Evolutionary conservation across 2,113 vertebrate species (phyloP).

Genomic region (Plestiodon gilberti): DNA sequence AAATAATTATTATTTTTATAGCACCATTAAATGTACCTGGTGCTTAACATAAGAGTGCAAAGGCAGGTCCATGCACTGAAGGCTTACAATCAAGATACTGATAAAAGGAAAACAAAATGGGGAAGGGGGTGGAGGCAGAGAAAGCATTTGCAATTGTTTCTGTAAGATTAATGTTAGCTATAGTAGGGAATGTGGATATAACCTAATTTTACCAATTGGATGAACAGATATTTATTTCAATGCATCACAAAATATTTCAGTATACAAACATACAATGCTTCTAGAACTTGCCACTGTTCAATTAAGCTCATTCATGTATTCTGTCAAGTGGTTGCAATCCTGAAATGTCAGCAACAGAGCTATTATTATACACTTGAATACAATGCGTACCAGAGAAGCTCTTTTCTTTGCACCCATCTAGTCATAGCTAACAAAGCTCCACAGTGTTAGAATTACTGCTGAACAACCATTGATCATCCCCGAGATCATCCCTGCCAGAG

Average conservation of each 20-base stretch:
- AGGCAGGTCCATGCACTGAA: no score
- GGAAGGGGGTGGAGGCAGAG: no score
- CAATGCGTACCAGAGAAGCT: conserved; percentile 11
- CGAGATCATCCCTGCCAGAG: background rate
- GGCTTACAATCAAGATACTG: no score
- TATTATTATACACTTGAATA: background rate
- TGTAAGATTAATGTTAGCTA: no score
- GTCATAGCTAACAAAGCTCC: conserved; percentile 39
- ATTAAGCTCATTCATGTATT: background rate
- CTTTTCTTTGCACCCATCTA: conserved; percentile 28
- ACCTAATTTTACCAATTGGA: accelerated
- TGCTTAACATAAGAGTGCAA: no score
- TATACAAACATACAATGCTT: background rate
- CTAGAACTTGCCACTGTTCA: background rate
- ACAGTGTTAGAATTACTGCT: background rate
- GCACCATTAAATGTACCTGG: no score
- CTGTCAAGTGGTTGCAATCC: background rate
- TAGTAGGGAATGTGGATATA: background rate
- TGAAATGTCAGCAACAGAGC: background rate
- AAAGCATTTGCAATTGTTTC: no score
- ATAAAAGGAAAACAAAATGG: no score
- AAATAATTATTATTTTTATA: no score
- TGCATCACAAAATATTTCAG: conserved; percentile 16
- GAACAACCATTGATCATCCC: background rate
- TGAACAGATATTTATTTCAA: conserved; percentile 12